Evolutionary conservation across 1,140 invertebrate species (phyloP), one percentile per base, ranked within the genome.

Genomic region (Acyrthosiphon pisum): DNA sequence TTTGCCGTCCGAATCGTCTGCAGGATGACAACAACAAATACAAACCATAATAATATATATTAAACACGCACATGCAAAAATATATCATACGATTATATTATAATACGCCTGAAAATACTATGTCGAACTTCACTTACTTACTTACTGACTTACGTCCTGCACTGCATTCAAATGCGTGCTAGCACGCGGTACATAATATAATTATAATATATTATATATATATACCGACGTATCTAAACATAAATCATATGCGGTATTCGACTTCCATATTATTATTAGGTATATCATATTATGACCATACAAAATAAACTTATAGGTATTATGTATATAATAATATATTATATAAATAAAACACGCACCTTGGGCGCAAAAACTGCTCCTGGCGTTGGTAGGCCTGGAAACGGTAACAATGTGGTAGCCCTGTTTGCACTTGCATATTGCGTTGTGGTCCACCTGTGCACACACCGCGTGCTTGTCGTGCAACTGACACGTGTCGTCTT

Each of bases 401-500:
- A 97, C 96, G 94, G 96, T 96, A 48, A 97, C 97, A 94, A 96
- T 97, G 95, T 98, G 97, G 95, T 97, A 98, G 83, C 97, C 97
- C 87, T 95, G 95, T 94, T 97, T 96, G 95, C 97, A 98, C 94
- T 98, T 97, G 95, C 97, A 98, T 94, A 97, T 96, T 56, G 97
- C 97, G 95, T 98, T 98, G 96, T 98, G 97, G 94, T 97, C 96
- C 94, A 98, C 96, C 95, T 98, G 97, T 90, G 97, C 96, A 95
- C 97, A 98, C 30, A 97, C 97, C 91, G 97, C 96, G 95, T 98
- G 97, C 93, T 97, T 96, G 95, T 98, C 97, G 35, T 93, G 91
- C 68, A 84, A 2, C 94, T 96, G 96, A 95, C 97, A 98, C 81
- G 97, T 97, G 95, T 97, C 96, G 94, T 96, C 96, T 95, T 98